Evolutionary conservation across 2,113 vertebrate species (phyloP).

Genomic region (Emberiza fucata): DNA sequence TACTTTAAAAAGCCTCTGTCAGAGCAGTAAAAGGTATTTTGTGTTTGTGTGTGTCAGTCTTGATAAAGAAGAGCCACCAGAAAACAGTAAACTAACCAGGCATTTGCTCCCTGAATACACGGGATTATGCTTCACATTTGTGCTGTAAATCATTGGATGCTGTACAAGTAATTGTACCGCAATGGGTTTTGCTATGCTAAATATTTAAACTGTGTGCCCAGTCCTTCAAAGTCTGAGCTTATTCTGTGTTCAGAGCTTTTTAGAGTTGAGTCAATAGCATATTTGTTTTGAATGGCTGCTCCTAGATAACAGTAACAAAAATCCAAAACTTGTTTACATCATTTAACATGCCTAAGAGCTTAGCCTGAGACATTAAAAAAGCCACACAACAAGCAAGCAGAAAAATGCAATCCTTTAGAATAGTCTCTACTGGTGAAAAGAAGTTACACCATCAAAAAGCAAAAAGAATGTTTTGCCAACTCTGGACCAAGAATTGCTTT

Average conservation of each 20-base stretch:
- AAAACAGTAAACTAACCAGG: background rate
- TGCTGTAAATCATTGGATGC: background rate
- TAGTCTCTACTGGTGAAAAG: background rate
- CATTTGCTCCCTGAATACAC: background rate
- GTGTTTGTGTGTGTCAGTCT: background rate
- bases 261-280: slow-evolving; percentile 6
- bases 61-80: background rate
- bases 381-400: background rate
- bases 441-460: background rate
- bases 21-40: background rate
- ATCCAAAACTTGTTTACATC: background rate
- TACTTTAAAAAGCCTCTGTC: background rate
- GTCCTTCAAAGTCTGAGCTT: background rate
- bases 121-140: background rate
- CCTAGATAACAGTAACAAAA: slow-evolving; percentile 38
- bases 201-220: slow-evolving; percentile 16
- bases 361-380: background rate
- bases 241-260: slow-evolving; percentile 18
- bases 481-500: background rate
- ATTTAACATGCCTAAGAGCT: slow-evolving; percentile 26
- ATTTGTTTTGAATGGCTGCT: slow-evolving; percentile 36
- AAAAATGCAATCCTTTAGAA: background rate
- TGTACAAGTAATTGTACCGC: background rate
- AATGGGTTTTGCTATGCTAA: slow-evolving; percentile 43
- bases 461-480: background rate